These are phyloP conservation scores for Phoenicopterus ruber DNA, from an alignment of 2,113 vertebrate genomes.

Conservation along the genomic window DNA sequence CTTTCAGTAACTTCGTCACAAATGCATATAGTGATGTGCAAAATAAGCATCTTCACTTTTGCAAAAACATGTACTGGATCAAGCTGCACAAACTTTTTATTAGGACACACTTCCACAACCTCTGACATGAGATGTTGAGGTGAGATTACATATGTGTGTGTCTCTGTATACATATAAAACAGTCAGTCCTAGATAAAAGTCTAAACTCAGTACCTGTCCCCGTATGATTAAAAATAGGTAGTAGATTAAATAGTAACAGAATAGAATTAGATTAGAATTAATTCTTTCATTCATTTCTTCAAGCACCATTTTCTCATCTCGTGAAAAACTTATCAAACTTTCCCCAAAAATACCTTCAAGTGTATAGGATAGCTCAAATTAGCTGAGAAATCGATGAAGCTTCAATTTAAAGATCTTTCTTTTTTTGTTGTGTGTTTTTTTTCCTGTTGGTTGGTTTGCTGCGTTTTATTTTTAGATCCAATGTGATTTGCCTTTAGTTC, in stretches of 20 bases:
- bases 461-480: background rate
- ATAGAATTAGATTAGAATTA: background rate
- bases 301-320: background rate
- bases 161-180: background rate
- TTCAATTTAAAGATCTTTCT: background rate
- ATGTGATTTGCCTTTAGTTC: background rate
- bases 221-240: background rate
- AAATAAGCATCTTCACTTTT: background rate
- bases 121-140: background rate
- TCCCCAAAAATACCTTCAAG: accelerated
- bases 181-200: background rate
- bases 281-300: background rate
- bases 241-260: background rate
- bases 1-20: background rate
- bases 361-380: background rate
- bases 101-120: background rate
- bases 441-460: background rate
- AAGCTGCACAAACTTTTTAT: background rate
- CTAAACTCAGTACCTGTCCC: background rate
- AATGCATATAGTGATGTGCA: background rate
- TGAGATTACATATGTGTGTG: background rate
- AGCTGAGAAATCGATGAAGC: background rate
- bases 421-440: background rate
- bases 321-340: background rate
- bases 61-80: background rate